Evolutionary conservation across 2,888 invertebrate genomes (phyloP), one percentile per base, ranked within the genome.

Genomic region (Cheiracanthium punctorium): DNA sequence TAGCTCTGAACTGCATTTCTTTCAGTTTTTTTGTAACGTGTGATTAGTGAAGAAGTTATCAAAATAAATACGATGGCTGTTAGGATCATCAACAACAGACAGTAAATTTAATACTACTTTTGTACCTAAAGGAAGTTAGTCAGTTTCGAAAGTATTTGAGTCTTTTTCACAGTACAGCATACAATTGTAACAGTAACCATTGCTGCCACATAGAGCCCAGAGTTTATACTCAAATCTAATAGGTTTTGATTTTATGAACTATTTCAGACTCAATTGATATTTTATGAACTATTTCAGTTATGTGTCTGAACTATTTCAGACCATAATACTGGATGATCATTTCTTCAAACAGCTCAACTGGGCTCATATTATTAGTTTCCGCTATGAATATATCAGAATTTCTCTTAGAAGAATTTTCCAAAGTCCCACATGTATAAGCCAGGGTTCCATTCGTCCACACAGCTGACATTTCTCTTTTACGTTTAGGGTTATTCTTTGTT

Each of bases 281-380:
- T n/a, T n/a, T n/a, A n/a, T n/a, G n/a, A 48, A 72, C 30, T 72
- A 12, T 72, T 72, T 72, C 17, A 72, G 32, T n/a, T n/a, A n/a
- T n/a, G n/a, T n/a, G n/a, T n/a, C n/a, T n/a, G n/a, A n/a, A n/a
- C 12, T 20, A 71, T 24, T 41, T 5, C 37, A 41, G 71, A 0
- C 37, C 71, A 43, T 71, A 71, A 41, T 71, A 37, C 28, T 28
- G n/a, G 17, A 71, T 8, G 10, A 37, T 71, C 41, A 71, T 71
- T 20, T 71, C 71, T 20, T 41, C 43, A 14, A 41, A 52, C 52
- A 52, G 20, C 52, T 52, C 52, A 52, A 52, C 20, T 52, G 52
- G 52, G 17, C 52, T 52, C 52, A 52, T 52, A 52, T 52, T 52
- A 52, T 17, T 52, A 52, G 52, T 52, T 52, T 52, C n/a, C 52